These are phyloP conservation scores for Polyommatus iphigenia DNA, from an alignment of 2,888 invertebrate species.

Conservation along the genomic window DNA sequence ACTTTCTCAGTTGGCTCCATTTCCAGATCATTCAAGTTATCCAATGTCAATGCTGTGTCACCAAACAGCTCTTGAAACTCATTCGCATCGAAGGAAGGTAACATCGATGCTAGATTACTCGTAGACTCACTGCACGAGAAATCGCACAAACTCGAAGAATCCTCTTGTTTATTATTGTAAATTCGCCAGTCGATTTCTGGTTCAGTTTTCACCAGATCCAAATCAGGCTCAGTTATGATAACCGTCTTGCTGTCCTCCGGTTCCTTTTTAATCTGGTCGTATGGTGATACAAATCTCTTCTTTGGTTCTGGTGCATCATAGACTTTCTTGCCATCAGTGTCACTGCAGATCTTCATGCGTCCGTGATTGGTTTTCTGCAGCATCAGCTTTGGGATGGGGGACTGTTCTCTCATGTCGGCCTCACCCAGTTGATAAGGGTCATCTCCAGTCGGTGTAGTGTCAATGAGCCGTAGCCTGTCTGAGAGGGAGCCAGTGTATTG, in stretches of 20 bases:
- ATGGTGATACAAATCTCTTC: slow-evolving; percentile 47
- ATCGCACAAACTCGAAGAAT: slow-evolving; percentile 56
- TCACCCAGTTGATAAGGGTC: slow-evolving; percentile 73
- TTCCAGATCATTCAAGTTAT: slow-evolving; percentile 49
- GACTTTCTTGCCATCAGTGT: slow-evolving; percentile 44
- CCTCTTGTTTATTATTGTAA: slow-evolving; percentile 51
- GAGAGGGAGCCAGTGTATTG: slow-evolving; percentile 65
- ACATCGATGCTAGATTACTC: slow-evolving; percentile 50
- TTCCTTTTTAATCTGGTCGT: slow-evolving; percentile 48
- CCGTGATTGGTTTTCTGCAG: slow-evolving; percentile 65
- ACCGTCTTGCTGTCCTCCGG: slow-evolving; percentile 46
- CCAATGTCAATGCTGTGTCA: slow-evolving; percentile 52
- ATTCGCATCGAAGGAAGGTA: slow-evolving; percentile 53
- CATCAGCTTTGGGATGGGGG: slow-evolving; percentile 73
- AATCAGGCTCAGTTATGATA: slow-evolving; percentile 53
- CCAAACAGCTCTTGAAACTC: slow-evolving; percentile 60
- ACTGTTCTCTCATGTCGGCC: slow-evolving; percentile 71
- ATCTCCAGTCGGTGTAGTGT: slow-evolving; percentile 70
- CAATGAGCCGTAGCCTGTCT: slow-evolving; percentile 65
- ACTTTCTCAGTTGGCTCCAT: slow-evolving; percentile 45
- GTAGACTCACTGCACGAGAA: slow-evolving; percentile 64
- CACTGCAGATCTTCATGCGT: slow-evolving; percentile 56
- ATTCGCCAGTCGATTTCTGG: slow-evolving; percentile 58
- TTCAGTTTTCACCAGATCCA: slow-evolving; percentile 59
- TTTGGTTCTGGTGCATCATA: slow-evolving; percentile 54